phyloP scores from a whole-genome alignment of 1,140 invertebrate species.

The Aphidius gifuensis region DNA sequence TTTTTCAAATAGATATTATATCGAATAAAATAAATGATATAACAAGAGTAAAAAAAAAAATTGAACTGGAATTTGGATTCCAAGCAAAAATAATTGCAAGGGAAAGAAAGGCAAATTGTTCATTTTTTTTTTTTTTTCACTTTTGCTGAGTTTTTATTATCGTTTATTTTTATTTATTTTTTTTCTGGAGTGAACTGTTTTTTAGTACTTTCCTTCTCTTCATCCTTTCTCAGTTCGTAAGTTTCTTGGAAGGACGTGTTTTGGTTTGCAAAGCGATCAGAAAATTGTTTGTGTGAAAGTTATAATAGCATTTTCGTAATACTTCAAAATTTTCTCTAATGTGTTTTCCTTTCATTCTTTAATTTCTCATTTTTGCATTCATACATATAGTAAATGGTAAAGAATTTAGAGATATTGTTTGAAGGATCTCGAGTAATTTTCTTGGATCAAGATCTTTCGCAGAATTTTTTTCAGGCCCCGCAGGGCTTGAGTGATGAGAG shows the following conservation, averaged over 20 bases:
- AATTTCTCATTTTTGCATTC: not conserved
- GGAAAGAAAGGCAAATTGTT: conserved; percentile 12
- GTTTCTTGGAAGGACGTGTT: conserved; percentile 17
- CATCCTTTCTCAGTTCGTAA: not conserved
- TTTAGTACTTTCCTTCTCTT: not conserved
- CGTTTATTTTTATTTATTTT: not conserved
- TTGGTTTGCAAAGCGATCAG: conserved; percentile 2
- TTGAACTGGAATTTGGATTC: conserved; percentile 20
- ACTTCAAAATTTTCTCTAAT: not conserved
- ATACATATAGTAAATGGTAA: no score
- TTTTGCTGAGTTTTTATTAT: not conserved
- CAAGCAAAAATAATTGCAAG: conserved; percentile 19
- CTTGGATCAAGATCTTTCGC: conserved; percentile 29
- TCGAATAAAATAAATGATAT: no score
- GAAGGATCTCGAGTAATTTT: conserved; percentile 25
- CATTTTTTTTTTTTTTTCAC: conserved; percentile 3
- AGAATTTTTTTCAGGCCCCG: conserved; percentile 25
- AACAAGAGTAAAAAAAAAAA: not conserved
- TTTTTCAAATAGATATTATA: no score
- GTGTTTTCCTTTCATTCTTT: no score
- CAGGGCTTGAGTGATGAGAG: conserved; percentile 11
- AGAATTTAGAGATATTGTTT: not conserved
- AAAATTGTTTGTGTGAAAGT: not conserved
- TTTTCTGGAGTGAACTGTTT: not conserved
- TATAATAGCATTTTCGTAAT: not conserved